A percentile compares a stretch with the other conserved stretches of the same genome.
Conservation (phyloP, 2,113 vertebrate species). For the Sinocyclocheilus grahami region DNA sequence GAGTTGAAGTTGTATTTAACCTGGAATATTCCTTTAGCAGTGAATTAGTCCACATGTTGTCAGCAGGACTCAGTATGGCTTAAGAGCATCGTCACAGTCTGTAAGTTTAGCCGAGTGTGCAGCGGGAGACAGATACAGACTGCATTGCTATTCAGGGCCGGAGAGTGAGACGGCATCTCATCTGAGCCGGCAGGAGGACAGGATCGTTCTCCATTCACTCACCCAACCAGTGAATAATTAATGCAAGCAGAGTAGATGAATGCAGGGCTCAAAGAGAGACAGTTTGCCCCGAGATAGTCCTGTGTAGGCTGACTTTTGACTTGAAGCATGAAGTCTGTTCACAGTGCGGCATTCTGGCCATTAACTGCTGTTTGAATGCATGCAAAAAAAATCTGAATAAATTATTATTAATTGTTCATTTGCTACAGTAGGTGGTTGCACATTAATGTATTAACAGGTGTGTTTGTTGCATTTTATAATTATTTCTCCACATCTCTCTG, state of each 20-base stretch:
- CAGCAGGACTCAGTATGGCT: background rate
- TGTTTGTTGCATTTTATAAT: background rate
- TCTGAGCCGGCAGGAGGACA: background rate
- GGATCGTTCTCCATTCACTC: conserved; percentile 13
- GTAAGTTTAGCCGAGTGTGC: background rate
- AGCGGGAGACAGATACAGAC: background rate
- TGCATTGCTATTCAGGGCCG: background rate
- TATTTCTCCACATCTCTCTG: background rate
- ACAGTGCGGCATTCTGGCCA: background rate
- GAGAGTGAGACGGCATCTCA: conserved; percentile 47
- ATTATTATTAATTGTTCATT: background rate
- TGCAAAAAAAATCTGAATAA: background rate
- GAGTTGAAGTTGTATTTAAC: background rate
- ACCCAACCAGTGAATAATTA: conserved; percentile 65
- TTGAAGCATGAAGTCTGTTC: background rate
- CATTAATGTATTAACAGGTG: background rate
- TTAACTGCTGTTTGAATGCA: too few species aligned
- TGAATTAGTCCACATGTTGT: background rate
- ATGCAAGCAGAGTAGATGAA: conserved; percentile 64
- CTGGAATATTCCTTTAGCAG: background rate
- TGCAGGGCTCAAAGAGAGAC: conserved; percentile 36
- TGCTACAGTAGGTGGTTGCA: background rate
- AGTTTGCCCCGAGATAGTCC: background rate
- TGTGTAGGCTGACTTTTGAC: background rate
- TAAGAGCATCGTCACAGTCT: background rate